Base-by-base conservation (phyloP, 2,113 vertebrate genomes). In the Chionomys nivalis region DNA sequence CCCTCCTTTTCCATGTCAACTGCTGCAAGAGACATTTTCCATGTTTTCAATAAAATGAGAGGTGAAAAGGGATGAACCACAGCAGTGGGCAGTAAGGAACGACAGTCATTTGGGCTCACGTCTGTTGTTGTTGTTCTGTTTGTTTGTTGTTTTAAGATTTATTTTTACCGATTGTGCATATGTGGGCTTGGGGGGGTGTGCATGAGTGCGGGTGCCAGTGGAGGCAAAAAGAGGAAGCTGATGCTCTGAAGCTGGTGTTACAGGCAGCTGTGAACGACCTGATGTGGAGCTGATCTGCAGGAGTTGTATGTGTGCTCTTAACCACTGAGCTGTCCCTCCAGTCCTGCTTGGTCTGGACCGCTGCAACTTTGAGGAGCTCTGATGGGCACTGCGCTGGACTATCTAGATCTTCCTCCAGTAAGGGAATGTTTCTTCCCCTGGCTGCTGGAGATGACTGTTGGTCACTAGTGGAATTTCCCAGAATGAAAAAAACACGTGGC, bases 1-100 rank as follows among this genome's bases (percentile, higher is more conserved):
- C 49, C 91, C 52, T 92, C 36, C 36, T 93, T 89, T 96, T 94
- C 81, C 76, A 83, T 75, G 82, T 78, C 79, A 85, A 44, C 83
- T 52, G 31, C 77, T 55, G 42, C 63, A 63, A 72, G 75, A 88
- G 44, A 49, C 36, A 63, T 66, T n/a, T 61, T 26, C 33, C 6
- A 2, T 87, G 7, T 52, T 94, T 36, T 91, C 65, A 93, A 88
- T 87, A 90, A 89, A 90, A 72, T 1, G 13, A 94, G 85, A 49
- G 83, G 39, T 39, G 39, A 5, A 93, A 89, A 73, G 63, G 39
- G 23, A 31, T 33, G 66, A 44, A 21, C 49, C 42, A 79, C 23
- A 42, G 19, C 72, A 72, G 49, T 28, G 52, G 52, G 44, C 61
- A 14, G n/a, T 58, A 85, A 58, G 24, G 33, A 9, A 39, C 7